phyloP scores from a whole-genome alignment of 2,888 invertebrate genomes.

The Trachelus troglodyta region DNA sequence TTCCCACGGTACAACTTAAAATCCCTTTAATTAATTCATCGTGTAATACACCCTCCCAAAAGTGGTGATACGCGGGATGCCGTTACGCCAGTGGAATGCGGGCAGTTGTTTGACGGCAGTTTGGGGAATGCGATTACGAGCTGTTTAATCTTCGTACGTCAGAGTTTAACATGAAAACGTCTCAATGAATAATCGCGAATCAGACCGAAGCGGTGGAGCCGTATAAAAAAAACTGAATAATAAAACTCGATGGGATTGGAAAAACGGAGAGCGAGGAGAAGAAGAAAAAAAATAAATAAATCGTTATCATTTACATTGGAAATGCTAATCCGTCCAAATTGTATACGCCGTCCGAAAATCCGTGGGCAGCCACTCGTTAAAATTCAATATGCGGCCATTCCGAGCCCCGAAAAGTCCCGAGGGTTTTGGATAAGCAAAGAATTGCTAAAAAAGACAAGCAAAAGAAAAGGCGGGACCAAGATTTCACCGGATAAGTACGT shows the following conservation, averaged over 20 bases:
- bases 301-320: neutral
- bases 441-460: neutral
- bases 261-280: neutral
- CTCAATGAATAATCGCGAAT: neutral
- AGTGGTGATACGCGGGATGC: neutral
- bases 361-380: no score
- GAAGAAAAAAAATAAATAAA: neutral
- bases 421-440: neutral
- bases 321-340: neutral
- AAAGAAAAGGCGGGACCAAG: neutral
- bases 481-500: neutral
- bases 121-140: neutral
- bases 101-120: neutral
- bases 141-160: neutral
- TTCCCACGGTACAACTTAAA: neutral
- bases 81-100: neutral
- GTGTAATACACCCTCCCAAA: neutral
- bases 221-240: neutral
- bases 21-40: neutral
- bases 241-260: rapidly evolving
- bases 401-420: no score
- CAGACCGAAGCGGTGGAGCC: neutral
- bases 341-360: neutral
- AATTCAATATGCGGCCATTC: no score
- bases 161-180: neutral